Base-by-base conservation (phyloP, 2,113 vertebrate genomes). In the Pseudorasbora parva region DNA sequence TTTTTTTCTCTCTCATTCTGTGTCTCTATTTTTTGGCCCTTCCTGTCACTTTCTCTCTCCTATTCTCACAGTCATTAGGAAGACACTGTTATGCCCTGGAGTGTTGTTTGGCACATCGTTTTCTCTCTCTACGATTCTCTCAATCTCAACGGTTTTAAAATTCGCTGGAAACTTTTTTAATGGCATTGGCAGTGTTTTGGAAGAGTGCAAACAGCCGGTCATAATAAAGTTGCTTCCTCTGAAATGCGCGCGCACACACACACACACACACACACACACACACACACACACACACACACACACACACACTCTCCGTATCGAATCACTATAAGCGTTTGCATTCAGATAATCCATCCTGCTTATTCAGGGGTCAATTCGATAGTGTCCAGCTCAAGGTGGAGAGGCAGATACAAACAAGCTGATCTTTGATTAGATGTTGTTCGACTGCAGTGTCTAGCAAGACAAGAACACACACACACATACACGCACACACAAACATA, bases 121-220 rank as follows among this genome's bases (percentile, higher is more conserved):
- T 33, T 49, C 73, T 68, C 64, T 75, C 57, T 71, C 62, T 41
- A 27, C 15, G 41, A 4, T 11, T 11, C 43, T 56, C 21, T 85
- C 72, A 8, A 4, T 85, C 56, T 54, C 56, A 49, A 62, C 8
- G 4, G 33, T 49, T 73, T 54, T 37, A 15, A 69, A 64, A 83
- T 87, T 82, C 41, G 78, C 82, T 47, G 49, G 27, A 85, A 87
- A 82, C 11, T 23, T 33, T 79, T 82, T 79, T 54, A 25, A 74
- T 37, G 57, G 74, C 9, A 56, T 14, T 25, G 12, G 69, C 57
- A 49, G 74, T 37, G 54, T 73, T 21, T 84, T 79, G 23, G 78
- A 72, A 76, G 77, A 47, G 43, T 57, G 25, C 6, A 54, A 73
- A 49, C 66, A 62, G 51, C 25, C 19, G 41, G 21, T 60, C 23